A percentile compares a stretch with the other conserved stretches of the same genome.
phyloP scores from a whole-genome alignment of 1,140 invertebrate genomes.

The Sminthurinus signatus region DNA sequence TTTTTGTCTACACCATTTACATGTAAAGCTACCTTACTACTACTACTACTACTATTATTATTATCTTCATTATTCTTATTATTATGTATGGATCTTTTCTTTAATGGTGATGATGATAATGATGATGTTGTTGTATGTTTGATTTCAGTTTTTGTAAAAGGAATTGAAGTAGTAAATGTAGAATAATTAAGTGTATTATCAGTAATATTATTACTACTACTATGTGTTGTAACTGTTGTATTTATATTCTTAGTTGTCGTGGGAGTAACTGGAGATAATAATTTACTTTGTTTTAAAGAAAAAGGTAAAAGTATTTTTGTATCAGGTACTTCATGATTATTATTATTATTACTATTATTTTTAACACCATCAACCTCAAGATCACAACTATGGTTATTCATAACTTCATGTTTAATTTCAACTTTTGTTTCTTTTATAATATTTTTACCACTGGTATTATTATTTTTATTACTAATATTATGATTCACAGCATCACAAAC shows the following conservation, averaged over 20 bases:
- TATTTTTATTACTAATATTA: too few relatives aligned
- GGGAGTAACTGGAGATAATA: too few relatives aligned
- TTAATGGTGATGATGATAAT: too few relatives aligned
- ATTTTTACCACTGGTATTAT: too few relatives aligned
- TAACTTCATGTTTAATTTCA: conserved; percentile 15
- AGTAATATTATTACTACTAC: too few relatives aligned
- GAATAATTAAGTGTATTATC: too few relatives aligned
- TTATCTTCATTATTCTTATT: neutral
- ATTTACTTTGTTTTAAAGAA: neutral
- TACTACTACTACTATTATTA: conserved; percentile 6
- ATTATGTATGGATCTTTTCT: too few relatives aligned
- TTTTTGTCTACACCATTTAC: too few relatives aligned
- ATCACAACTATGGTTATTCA: conserved; percentile 1
- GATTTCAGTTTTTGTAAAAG: too few relatives aligned
- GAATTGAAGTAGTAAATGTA: conserved; percentile 12
- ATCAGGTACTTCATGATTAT: neutral
- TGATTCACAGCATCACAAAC: conserved; percentile 2
- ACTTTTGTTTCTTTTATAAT: too few relatives aligned
- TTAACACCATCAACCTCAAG: conserved; percentile 1
- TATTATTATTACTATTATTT: too few relatives aligned
- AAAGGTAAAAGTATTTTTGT: neutral
- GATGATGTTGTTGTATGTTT: too few relatives aligned
- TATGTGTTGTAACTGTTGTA: neutral
- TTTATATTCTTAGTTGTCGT: neutral
- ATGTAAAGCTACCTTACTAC: conserved; percentile 7